phyloP scores from a whole-genome alignment of 2,113 vertebrate genomes.

The Sphaerodactylus townsendi region DNA sequence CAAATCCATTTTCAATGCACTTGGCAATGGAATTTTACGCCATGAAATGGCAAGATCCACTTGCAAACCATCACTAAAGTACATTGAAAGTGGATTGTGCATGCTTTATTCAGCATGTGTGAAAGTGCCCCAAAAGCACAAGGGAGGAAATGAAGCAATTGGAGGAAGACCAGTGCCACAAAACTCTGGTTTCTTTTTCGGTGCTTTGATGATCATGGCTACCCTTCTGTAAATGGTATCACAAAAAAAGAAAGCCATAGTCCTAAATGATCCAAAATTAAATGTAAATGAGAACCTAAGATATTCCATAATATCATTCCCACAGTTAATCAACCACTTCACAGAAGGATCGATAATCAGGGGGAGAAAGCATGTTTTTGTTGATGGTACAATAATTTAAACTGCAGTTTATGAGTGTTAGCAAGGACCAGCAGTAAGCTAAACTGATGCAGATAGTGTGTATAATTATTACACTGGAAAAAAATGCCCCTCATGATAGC shows the following conservation, averaged over 20 bases:
- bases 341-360: background rate
- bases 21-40: too few relatives aligned
- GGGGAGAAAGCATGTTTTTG: background rate
- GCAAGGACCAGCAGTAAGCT: background rate
- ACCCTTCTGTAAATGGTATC: background rate
- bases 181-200: too few relatives aligned
- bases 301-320: background rate
- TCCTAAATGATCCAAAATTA: background rate
- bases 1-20: too few relatives aligned
- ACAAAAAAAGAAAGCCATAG: background rate
- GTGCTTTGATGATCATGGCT: too few relatives aligned
- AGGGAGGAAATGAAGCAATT: too few relatives aligned
- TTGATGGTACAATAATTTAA: background rate
- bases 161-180: too few relatives aligned
- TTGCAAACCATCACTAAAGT: too few relatives aligned
- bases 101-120: too few relatives aligned
- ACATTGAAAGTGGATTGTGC: too few relatives aligned
- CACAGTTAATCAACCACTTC: constrained; percentile 1
- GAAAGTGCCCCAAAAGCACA: too few relatives aligned
- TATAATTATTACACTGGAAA: background rate
- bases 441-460: background rate
- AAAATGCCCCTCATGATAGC: background rate
- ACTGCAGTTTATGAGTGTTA: background rate
- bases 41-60: too few relatives aligned
- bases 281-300: background rate